Conservation (phyloP, 1,140 invertebrate genomes). For the Drosophila trapezifrons region DNA sequence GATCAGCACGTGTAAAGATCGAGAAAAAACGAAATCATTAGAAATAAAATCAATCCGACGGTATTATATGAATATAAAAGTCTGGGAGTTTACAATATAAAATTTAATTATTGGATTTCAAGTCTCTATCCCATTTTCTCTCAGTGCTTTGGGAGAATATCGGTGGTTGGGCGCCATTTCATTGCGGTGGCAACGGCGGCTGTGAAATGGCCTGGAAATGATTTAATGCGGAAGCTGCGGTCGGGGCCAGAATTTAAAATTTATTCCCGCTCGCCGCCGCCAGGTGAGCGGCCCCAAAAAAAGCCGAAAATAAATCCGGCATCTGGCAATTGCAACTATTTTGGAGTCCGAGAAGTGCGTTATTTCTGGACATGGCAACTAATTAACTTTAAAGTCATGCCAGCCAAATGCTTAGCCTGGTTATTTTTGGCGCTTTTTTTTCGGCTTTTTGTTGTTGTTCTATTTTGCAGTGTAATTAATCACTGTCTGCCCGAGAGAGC, state of each 20-base stretch:
- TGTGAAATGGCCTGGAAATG: conserved; percentile 81
- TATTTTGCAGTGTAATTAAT: conserved; percentile 67
- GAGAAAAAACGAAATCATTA: too few species aligned
- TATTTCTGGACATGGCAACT: conserved; percentile 69
- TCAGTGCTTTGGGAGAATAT: neutral
- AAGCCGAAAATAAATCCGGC: conserved; percentile 38
- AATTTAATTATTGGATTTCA: too few species aligned
- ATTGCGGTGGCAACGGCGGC: conserved; percentile 73
- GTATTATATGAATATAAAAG: too few species aligned
- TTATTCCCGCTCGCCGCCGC: conserved; percentile 55
- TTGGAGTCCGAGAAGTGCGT: conserved; percentile 34
- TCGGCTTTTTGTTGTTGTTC: conserved; percentile 29
- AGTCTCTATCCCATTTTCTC: neutral
- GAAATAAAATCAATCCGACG: too few species aligned
- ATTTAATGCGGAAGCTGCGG: conserved; percentile 81
- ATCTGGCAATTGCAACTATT: conserved; percentile 39
- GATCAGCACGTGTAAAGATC: too few species aligned
- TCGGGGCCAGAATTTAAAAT: conserved; percentile 74
- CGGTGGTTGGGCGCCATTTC: conserved; percentile 22
- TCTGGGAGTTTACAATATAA: too few species aligned
- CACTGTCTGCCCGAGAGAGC: conserved; percentile 72
- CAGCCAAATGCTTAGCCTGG: conserved; percentile 31
- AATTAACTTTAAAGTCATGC: conserved; percentile 73
- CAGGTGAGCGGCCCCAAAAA: conserved; percentile 48
- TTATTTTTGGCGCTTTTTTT: conserved; percentile 54